Base-by-base conservation (phyloP, 2,113 vertebrate species). In the Pangasianodon gigas region DNA sequence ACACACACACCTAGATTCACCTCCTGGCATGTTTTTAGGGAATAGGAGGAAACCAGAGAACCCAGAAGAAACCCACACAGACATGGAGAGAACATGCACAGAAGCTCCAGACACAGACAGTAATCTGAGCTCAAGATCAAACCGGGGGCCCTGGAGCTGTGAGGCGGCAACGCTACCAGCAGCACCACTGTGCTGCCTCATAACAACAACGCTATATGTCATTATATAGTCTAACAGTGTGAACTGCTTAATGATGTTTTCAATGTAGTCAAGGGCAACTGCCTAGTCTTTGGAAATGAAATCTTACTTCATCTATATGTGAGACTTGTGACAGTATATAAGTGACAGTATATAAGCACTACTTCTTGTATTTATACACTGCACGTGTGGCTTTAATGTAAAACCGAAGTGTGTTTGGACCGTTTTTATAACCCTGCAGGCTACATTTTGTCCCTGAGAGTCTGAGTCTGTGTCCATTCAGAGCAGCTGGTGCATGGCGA, bases 401-500 rank as follows among this genome's bases (percentile, higher is more conserved):
- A 88, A 21, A 41, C 32, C 44, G 29, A 71, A 29, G 51, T 84
- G 65, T 56, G n/a, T 52, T 84, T 37, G 7, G 48, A 71, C 56
- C 3, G 6, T 65, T 62, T 75, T 80, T 62, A 87, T 87, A 51
- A 77, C 86, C 75, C 56, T 80, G 56, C 86, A 79, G 54, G 60
- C 86, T 60, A 77, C 52, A 87, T 60, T 79, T 60, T 46, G 54
- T 77, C 75, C 54, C 74, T 65, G 56, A 6, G 44, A 14, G 74
- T 65, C 58, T 13, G 41, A 14, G 51, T 9, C 24, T 32, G 26
- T 87, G 86, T 87, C 58, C 48, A 44, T 88, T 71, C 29, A 13
- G 44, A 51, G n/a, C 44, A 54, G 60, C 58, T 87, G 62, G 75
- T 87, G 84, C 37, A 46, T 41, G 3, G 37, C 62, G n/a, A 44